A percentile compares a stretch with the other conserved stretches of the same genome.
Evolutionary conservation across 1,140 invertebrate species (phyloP).

Genomic region (Phthorimaea operculella): DNA sequence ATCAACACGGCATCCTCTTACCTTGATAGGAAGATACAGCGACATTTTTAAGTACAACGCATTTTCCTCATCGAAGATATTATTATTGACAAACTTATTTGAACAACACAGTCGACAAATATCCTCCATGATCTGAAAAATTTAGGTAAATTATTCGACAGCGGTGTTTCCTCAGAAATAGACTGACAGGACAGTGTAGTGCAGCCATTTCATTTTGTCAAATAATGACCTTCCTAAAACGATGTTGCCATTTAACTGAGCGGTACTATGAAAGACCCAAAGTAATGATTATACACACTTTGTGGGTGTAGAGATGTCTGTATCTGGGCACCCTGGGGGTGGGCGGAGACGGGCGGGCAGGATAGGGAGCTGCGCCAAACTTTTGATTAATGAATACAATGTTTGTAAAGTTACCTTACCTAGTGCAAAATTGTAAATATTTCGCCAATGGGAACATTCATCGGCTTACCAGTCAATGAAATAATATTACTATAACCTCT

Average conservation of each 20-base stretch:
- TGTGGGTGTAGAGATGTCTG: background rate
- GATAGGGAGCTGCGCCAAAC: conserved; percentile 56
- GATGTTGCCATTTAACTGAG: conserved; percentile 32
- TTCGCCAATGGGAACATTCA: conserved; percentile 49
- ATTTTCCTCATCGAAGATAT: conserved; percentile 61
- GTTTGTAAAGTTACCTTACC: conserved; percentile 62
- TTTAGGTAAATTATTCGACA: conserved; percentile 9
- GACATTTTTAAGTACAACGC: conserved; percentile 62
- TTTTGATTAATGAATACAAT: conserved; percentile 66
- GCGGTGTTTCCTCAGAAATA: conserved; percentile 42
- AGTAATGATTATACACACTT: conserved; percentile 10
- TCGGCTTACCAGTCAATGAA: background rate
- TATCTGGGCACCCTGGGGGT: conserved; percentile 29
- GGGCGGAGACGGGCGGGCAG: conserved; percentile 45
- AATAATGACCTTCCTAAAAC: conserved; percentile 42
- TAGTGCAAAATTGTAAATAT: conserved; percentile 55
- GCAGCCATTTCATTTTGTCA: conserved; percentile 60
- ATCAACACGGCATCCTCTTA: conserved; percentile 23
- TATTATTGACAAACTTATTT: conserved; percentile 50
- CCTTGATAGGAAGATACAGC: conserved; percentile 62
- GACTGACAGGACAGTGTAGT: conserved; percentile 40
- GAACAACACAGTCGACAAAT: conserved; percentile 61
- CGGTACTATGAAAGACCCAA: conserved; percentile 46
- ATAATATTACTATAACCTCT: too few relatives aligned
- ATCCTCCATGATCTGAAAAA: conserved; percentile 46